Percentiles rank a stretch among this genome's conserved stretches.
Evolutionary conservation across 2,113 vertebrate genomes (phyloP).

Genomic region (Prolemur simus): DNA sequence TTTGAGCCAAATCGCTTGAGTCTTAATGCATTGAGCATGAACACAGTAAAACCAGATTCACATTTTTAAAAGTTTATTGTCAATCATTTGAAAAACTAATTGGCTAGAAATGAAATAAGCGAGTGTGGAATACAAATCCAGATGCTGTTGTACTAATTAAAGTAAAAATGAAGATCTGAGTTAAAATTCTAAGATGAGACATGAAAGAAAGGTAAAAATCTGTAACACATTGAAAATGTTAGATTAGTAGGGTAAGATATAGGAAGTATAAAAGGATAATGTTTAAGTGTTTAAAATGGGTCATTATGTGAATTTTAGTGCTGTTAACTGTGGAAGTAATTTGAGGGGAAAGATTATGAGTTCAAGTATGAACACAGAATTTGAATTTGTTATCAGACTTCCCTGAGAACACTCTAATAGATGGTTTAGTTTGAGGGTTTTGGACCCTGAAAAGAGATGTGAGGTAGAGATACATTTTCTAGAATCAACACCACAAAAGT

Average conservation of each 20-base stretch:
- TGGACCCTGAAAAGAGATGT: neutral
- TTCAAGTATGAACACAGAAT: neutral
- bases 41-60: neutral
- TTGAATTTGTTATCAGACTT: neutral
- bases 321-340: neutral
- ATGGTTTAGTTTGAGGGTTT: neutral
- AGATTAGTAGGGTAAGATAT: neutral
- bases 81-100: slow-evolving; percentile 15
- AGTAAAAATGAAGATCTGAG: neutral
- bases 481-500: neutral
- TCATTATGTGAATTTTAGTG: neutral
- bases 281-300: neutral
- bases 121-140: neutral
- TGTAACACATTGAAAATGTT: neutral
- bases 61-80: neutral
- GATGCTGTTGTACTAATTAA: neutral
- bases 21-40: neutral
- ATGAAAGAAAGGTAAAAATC: neutral
- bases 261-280: neutral
- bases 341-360: neutral
- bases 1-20: neutral
- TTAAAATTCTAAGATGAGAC: neutral
- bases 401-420: neutral
- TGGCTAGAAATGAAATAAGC: neutral
- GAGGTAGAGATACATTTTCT: neutral